These are phyloP conservation scores for Dryocosmus kuriphilus DNA, from an alignment of 2,888 invertebrate genomes.

Conservation along the genomic window DNA sequence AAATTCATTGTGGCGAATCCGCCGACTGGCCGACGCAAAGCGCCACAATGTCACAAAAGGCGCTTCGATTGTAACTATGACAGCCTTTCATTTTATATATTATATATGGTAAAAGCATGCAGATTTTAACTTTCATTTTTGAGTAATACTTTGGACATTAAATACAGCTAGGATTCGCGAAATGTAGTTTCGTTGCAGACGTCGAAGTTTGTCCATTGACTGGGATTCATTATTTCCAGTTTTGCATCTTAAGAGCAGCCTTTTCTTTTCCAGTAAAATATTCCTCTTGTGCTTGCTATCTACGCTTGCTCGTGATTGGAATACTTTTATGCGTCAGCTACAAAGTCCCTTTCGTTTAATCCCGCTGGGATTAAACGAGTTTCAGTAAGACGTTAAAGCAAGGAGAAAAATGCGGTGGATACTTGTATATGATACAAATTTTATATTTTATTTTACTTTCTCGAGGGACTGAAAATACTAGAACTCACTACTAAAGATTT, in stretches of 20 bases:
- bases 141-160: conserved; percentile 7
- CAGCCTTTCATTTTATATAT: conserved; percentile 2
- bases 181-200: conserved; percentile 19
- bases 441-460: conserved; percentile 28
- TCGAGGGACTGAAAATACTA: conserved; percentile 19
- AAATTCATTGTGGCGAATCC: conserved; percentile 63
- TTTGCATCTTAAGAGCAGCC: conserved; percentile 21
- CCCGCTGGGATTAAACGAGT: conserved; percentile 69
- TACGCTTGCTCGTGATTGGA: conserved; percentile 65
- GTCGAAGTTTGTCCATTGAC: conserved; percentile 27
- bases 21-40: conserved; percentile 66
- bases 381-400: conserved; percentile 63
- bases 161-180: conserved; percentile 25
- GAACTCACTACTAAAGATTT: neutral
- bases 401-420: conserved; percentile 27
- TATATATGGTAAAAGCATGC: conserved; percentile 30
- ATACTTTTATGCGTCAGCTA: conserved; percentile 65
- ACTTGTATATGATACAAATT: conserved; percentile 34
- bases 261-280: conserved; percentile 33
- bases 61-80: conserved; percentile 52
- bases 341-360: conserved; percentile 64
- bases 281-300: conserved; percentile 33
- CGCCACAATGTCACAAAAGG: conserved; percentile 61
- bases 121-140: neutral
- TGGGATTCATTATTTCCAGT: conserved; percentile 38